A percentile compares a stretch with the other conserved stretches of the same genome.
Evolutionary conservation across 2,888 invertebrate genomes (phyloP).

Genomic region (Drosophila acutilabella): DNA sequence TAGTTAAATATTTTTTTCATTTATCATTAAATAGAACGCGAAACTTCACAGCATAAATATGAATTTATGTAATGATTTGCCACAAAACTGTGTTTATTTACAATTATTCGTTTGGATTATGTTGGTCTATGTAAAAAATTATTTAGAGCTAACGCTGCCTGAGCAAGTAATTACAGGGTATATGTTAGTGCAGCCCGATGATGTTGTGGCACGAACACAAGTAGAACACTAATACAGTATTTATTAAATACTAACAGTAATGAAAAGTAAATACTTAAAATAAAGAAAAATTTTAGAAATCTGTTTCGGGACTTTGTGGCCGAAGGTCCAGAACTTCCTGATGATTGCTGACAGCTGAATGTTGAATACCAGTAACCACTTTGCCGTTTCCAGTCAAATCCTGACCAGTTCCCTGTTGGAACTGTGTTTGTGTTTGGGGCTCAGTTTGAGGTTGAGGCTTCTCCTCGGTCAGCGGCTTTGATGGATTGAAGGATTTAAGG

Average conservation of each 20-base stretch:
- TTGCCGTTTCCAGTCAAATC: constrained; percentile 20
- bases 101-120: constrained; percentile 3
- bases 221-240: constrained; percentile 5
- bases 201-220: constrained; percentile 7
- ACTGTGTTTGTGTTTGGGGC: no score
- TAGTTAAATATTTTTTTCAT: no score
- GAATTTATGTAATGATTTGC: no score
- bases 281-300: constrained; percentile 67
- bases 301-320: constrained; percentile 83
- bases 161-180: constrained; percentile 4
- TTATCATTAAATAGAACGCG: no score
- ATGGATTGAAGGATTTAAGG: constrained; percentile 79
- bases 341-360: background rate
- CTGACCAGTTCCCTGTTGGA: background rate
- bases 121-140: background rate
- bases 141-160: background rate
- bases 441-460: background rate
- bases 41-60: no score
- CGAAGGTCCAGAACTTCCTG: constrained; percentile 40
- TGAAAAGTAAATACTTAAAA: constrained; percentile 10
- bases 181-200: background rate
- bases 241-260: constrained; percentile 31
- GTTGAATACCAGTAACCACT: constrained; percentile 3
- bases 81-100: background rate
- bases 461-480: constrained; percentile 3